Conservation (phyloP, 2,797 vertebrate species). For the Lycodopsis pacificus region DNA sequence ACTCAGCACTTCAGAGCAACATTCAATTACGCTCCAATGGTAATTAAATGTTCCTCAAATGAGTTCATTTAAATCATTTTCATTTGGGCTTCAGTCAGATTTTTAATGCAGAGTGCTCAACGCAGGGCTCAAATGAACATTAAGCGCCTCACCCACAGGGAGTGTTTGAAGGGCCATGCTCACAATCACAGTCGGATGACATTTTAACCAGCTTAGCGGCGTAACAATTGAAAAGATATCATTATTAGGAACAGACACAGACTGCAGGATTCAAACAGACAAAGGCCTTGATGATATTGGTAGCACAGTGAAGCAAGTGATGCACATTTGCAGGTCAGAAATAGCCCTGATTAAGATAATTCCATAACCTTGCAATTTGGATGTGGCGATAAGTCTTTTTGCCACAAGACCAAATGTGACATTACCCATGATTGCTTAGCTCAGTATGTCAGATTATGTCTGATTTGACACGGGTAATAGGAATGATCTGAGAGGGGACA, state of each 20-base stretch:
- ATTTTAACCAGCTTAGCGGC: constrained; percentile 72
- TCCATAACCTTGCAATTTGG: constrained; percentile 50
- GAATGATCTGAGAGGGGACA: constrained; percentile 48
- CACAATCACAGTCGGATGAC: constrained; percentile 74
- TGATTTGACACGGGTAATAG: constrained; percentile 66
- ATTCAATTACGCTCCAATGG: constrained; percentile 80
- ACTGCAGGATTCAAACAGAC: constrained; percentile 51
- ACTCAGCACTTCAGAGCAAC: constrained; percentile 81
- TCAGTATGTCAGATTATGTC: constrained; percentile 52
- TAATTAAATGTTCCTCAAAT: constrained; percentile 84
- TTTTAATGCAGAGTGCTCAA: constrained; percentile 70
- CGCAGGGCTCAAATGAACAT: constrained; percentile 69
- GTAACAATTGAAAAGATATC: constrained; percentile 61
- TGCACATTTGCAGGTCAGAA: constrained; percentile 43
- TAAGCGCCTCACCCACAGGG: constrained; percentile 68
- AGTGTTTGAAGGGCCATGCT: constrained; percentile 67
- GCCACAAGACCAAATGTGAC: constrained; percentile 55
- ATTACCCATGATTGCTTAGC: constrained; percentile 54
- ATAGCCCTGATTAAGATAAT: constrained; percentile 36
- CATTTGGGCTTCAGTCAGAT: constrained; percentile 71
- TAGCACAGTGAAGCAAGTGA: constrained; percentile 22
- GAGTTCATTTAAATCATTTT: constrained; percentile 83
- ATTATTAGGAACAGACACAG: constrained; percentile 55
- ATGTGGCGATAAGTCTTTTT: constrained; percentile 45
- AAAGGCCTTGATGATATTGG: constrained; percentile 32